Evolutionary conservation across 2,113 vertebrate species (phyloP).

Genomic region (Macroglossus sobrinus): DNA sequence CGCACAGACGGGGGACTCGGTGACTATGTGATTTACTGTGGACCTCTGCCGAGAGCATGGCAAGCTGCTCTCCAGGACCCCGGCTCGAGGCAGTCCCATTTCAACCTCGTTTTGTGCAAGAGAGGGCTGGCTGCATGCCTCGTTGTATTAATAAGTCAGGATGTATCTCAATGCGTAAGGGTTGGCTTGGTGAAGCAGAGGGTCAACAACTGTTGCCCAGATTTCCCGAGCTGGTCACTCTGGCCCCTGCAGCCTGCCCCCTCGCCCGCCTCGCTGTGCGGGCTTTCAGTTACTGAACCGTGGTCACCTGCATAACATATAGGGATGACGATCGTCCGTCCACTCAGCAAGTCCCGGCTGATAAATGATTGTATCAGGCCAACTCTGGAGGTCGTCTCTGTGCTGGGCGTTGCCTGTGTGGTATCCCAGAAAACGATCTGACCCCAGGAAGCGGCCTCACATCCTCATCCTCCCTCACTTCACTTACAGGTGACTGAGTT

Average conservation of each 20-base stretch:
- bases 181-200: neutral
- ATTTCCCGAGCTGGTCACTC: neutral
- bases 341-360: neutral
- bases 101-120: neutral
- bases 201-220: neutral
- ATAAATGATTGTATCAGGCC: neutral
- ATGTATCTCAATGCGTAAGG: neutral
- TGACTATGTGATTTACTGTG: neutral
- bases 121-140: neutral
- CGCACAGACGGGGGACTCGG: neutral
- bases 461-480: neutral
- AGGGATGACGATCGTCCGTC: too few relatives aligned
- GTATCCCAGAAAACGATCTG: too few relatives aligned
- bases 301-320: too few relatives aligned
- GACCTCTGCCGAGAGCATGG: neutral
- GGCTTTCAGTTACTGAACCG: neutral
- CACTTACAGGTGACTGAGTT: neutral
- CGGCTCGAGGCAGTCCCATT: neutral
- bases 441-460: rapidly evolving
- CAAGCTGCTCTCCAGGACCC: neutral
- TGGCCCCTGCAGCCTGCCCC: neutral
- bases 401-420: too few relatives aligned
- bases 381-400: neutral
- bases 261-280: neutral
- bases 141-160: neutral